These are phyloP conservation scores for Macropodus opercularis DNA, from an alignment of 2,797 vertebrate species.

Conservation along the genomic window DNA sequence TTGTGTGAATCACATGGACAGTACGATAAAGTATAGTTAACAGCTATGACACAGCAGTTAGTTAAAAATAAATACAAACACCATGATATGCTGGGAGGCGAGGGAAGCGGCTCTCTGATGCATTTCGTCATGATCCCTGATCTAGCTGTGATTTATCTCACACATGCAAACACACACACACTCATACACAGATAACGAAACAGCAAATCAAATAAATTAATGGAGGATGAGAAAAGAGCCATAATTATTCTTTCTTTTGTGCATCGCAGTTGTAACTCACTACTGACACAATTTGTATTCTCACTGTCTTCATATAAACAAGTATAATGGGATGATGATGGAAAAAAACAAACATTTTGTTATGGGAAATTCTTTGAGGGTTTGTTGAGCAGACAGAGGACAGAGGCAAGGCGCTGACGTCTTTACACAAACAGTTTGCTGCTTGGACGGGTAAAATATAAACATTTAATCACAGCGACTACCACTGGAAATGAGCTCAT, in stretches of 20 bases:
- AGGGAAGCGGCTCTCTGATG: no score
- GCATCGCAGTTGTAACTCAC: background rate
- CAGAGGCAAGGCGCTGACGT: background rate
- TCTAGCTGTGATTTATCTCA: no score
- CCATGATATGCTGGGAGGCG: no score
- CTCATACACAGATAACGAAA: no score
- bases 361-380: background rate
- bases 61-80: no score
- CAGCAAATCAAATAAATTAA: background rate
- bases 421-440: conserved; percentile 30
- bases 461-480: conserved; percentile 41
- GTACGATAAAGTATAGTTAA: no score
- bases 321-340: background rate
- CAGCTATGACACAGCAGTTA: no score
- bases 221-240: background rate
- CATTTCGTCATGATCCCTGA: no score
- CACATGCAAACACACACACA: no score
- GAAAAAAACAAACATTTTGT: background rate
- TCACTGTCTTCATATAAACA: background rate
- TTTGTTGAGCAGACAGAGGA: conserved; percentile 9
- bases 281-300: background rate
- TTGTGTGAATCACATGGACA: no score
- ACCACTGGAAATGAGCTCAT: conserved; percentile 44
- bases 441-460: conserved; percentile 42
- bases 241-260: no score